phyloP scores from a whole-genome alignment of 2,113 vertebrate genomes.

The Zosterops hypoxanthus region DNA sequence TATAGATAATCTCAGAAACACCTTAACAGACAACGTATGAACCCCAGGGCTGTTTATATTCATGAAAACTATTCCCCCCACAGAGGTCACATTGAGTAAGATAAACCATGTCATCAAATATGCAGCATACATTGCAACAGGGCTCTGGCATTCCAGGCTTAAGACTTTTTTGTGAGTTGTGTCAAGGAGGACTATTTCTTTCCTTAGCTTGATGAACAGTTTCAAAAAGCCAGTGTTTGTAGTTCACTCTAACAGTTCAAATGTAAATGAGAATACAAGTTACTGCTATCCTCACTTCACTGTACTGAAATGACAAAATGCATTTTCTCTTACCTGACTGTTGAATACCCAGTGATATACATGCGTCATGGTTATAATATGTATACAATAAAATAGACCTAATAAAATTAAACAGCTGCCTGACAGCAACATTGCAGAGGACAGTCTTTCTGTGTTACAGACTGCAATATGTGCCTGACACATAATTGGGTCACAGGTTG shows the following conservation, averaged over 20 bases:
- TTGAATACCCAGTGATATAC: not conserved
- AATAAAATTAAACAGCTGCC: slow-evolving; percentile 4
- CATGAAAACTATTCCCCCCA: slow-evolving; percentile 47
- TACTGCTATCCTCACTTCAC: slow-evolving; percentile 13
- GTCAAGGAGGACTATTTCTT: not conserved
- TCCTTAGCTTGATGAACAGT: not conserved
- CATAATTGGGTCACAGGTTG: not conserved
- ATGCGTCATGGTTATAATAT: not conserved
- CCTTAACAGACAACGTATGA: slow-evolving; percentile 55
- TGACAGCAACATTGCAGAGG: not conserved
- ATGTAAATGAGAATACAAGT: slow-evolving; percentile 35
- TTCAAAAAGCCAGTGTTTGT: not conserved
- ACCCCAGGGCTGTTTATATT: slow-evolving; percentile 63
- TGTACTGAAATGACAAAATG: slow-evolving; percentile 29
- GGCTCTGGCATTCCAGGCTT: not conserved
- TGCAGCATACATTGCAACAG: slow-evolving; percentile 17
- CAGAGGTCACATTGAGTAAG: slow-evolving; percentile 58
- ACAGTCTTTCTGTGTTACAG: not conserved
- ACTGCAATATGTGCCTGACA: not conserved
- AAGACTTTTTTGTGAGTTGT: slow-evolving; percentile 15
- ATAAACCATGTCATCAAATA: slow-evolving; percentile 59
- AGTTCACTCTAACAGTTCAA: slow-evolving; percentile 9
- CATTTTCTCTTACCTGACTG: slow-evolving; percentile 5
- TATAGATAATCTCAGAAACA: slow-evolving; percentile 68
- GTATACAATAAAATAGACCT: not conserved